phyloP scores from a whole-genome alignment of 2,797 vertebrate genomes.

The Morus bassanus region DNA sequence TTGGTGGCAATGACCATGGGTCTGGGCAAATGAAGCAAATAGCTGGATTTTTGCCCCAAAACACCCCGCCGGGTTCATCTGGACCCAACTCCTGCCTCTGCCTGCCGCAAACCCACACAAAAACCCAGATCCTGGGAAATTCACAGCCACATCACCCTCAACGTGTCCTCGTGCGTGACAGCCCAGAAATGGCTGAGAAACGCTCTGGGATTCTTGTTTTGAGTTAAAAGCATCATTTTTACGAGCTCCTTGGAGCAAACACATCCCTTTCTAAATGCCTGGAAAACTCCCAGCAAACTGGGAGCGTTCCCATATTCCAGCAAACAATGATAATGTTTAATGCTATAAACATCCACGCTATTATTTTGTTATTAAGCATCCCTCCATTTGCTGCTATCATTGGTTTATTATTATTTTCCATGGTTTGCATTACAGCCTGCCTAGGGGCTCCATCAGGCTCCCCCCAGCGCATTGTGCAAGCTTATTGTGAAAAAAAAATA shows the following conservation, averaged over 20 bases:
- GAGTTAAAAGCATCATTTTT: background rate
- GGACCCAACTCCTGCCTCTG: rapidly evolving
- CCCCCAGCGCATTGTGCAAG: background rate
- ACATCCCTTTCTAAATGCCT: background rate
- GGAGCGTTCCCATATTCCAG: background rate
- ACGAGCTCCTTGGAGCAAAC: background rate
- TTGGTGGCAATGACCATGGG: background rate
- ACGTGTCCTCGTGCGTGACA: rapidly evolving
- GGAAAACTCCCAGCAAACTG: slow-evolving; percentile 9
- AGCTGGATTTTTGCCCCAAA: background rate
- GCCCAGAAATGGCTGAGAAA: background rate
- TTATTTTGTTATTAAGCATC: background rate
- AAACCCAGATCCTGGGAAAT: background rate
- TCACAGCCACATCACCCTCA: background rate
- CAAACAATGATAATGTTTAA: background rate
- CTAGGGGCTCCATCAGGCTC: background rate
- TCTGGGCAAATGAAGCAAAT: background rate
- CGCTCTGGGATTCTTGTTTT: background rate
- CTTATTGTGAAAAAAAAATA: background rate
- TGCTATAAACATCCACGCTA: background rate
- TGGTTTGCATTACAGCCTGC: background rate
- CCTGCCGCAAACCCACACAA: background rate
- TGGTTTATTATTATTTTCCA: background rate
- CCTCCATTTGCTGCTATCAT: background rate
- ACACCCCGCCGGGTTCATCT: rapidly evolving